phyloP scores from a whole-genome alignment of 2,888 invertebrate genomes.

The Dryadula phaetusa region DNA sequence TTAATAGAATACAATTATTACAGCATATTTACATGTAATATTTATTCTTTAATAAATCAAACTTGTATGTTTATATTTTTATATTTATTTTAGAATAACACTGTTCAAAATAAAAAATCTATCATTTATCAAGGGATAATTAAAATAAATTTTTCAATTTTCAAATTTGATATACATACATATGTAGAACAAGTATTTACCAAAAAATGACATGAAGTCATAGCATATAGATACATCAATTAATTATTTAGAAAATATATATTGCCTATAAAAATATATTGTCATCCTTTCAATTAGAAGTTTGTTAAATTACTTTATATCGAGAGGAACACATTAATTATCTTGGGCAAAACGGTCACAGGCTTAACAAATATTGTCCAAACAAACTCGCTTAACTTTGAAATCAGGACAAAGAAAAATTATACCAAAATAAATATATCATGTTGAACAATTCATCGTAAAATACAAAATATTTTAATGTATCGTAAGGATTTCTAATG shows the following conservation, averaged over 20 bases:
- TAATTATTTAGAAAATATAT: neutral
- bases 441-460: neutral
- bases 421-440: slow-evolving; percentile 45
- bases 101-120: no score
- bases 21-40: neutral
- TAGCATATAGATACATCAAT: neutral
- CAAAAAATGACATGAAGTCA: neutral
- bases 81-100: no score
- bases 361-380: slow-evolving; percentile 76
- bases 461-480: neutral
- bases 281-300: slow-evolving; percentile 48
- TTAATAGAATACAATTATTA: slow-evolving; percentile 57
- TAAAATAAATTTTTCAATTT: no score
- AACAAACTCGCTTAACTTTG: slow-evolving; percentile 73
- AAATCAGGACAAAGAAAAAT: slow-evolving; percentile 72
- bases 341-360: slow-evolving; percentile 71
- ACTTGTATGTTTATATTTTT: no score
- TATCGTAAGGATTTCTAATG: neutral
- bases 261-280: slow-evolving; percentile 24
- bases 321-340: slow-evolving; percentile 69
- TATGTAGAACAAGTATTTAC: neutral
- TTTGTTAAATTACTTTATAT: slow-evolving; percentile 62
- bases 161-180: no score
- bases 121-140: no score
- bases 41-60: neutral